Percentiles rank a stretch among this genome's conserved stretches.
These are phyloP conservation scores for Nyctereutes procyonoides DNA, from an alignment of 2,113 vertebrate species.

Conservation along the genomic window DNA sequence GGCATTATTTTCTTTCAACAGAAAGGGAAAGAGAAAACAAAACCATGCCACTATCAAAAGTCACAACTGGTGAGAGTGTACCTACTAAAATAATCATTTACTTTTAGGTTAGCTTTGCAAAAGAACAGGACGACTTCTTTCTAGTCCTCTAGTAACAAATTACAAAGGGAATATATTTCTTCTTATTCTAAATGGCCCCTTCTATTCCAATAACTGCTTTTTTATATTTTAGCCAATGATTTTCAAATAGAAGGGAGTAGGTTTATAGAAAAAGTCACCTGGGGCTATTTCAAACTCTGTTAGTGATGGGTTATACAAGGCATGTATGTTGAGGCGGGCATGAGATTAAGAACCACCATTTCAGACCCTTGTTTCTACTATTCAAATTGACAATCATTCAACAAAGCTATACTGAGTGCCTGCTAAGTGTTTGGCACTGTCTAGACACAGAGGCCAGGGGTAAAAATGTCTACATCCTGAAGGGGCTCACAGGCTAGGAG, in stretches of 20 bases:
- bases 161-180: not conserved
- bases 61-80: not conserved
- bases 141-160: not conserved
- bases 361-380: not conserved
- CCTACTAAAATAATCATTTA: not conserved
- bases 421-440: not conserved
- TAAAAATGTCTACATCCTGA: not conserved
- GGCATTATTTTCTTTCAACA: not conserved
- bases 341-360: not conserved
- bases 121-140: slow-evolving; percentile 29
- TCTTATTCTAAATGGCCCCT: not conserved
- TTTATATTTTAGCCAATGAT: slow-evolving; percentile 22
- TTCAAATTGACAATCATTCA: not conserved
- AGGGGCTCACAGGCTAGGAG: not conserved
- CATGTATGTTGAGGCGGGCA: too few relatives aligned
- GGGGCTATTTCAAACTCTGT: not conserved
- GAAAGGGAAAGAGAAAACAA: slow-evolving; percentile 40
- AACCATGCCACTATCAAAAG: slow-evolving; percentile 19
- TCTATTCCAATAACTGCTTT: not conserved
- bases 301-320: not conserved
- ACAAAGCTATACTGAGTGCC: not conserved
- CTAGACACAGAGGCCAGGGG: not conserved
- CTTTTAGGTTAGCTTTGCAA: not conserved
- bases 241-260: not conserved
- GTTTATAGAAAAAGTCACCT: not conserved